Conservation (phyloP, 2,797 vertebrate genomes). For the Thaleichthys pacificus region DNA sequence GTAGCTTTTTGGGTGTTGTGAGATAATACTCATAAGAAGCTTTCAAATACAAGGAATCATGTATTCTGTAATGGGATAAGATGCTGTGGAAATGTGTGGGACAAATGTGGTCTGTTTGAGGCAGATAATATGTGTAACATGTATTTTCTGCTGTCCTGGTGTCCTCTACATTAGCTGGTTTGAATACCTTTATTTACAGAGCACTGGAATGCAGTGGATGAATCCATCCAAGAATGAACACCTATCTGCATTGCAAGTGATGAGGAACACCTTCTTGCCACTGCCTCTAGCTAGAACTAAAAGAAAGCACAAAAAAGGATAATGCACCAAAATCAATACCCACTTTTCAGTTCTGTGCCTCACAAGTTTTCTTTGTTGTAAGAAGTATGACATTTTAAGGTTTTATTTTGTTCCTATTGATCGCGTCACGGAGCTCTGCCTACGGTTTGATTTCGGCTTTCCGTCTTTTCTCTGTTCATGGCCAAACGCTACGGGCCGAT, state of each 20-base stretch:
- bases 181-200: neutral
- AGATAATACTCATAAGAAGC: neutral
- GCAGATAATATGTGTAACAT: conserved; percentile 5
- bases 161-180: neutral
- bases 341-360: conserved; percentile 1
- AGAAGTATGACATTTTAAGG: conserved; percentile 26
- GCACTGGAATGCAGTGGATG: neutral
- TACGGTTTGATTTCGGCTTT: conserved; percentile 24
- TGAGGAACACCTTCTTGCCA: neutral
- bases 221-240: neutral
- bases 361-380: conserved; percentile 21
- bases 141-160: neutral
- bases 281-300: conserved; percentile 3
- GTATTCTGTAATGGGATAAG: neutral
- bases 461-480: conserved; percentile 24
- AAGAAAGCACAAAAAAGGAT: conserved; percentile 22
- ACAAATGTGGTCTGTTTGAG: conserved; percentile 16
- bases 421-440: conserved; percentile 25
- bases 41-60: neutral
- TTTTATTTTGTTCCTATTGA: conserved; percentile 28
- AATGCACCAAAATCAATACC: conserved; percentile 37
- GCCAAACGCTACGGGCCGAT: conserved; percentile 33
- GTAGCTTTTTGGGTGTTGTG: neutral
- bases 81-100: neutral
- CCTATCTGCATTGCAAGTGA: neutral